A percentile compares a stretch with the other conserved stretches of the same genome.
Conservation (phyloP, 1,140 invertebrate species). For the Drosophila nigrodunni region DNA sequence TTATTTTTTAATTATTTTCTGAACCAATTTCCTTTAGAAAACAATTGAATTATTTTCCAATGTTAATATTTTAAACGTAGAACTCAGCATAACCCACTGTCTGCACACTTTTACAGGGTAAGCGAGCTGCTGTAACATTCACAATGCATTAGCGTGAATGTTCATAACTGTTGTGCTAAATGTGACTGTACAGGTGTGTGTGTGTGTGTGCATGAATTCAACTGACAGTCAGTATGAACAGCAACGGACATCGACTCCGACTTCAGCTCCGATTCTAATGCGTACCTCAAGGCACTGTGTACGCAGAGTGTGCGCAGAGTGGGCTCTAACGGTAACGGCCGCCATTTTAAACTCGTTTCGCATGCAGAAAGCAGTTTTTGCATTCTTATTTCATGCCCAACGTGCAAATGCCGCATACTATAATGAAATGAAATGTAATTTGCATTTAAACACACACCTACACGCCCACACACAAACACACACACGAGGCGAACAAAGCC, state of each 20-base stretch:
- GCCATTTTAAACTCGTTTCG: slow-evolving; percentile 80
- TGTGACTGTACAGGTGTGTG: slow-evolving; percentile 21
- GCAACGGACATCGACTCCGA: slow-evolving; percentile 13
- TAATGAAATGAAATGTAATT: slow-evolving; percentile 83
- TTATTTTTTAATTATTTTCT: neutral
- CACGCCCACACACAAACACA: slow-evolving; percentile 2
- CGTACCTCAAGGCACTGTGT: slow-evolving; percentile 68
- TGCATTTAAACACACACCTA: slow-evolving; percentile 67
- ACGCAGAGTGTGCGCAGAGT: slow-evolving; percentile 16
- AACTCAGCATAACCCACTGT: neutral
- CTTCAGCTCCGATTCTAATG: slow-evolving; percentile 56
- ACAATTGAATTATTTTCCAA: neutral
- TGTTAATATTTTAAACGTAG: neutral
- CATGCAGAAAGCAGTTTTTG: slow-evolving; percentile 53
- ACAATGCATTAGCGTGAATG: slow-evolving; percentile 78
- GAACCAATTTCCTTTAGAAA: neutral
- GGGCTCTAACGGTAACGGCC: slow-evolving; percentile 68
- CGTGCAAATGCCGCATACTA: slow-evolving; percentile 74
- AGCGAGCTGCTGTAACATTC: slow-evolving; percentile 67
- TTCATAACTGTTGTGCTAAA: slow-evolving; percentile 69
- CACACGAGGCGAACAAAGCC: slow-evolving; percentile 15
- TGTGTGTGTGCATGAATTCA: slow-evolving; percentile 41
- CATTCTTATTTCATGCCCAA: slow-evolving; percentile 68
- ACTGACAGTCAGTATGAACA: slow-evolving; percentile 39
- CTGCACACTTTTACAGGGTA: slow-evolving; percentile 8